phyloP scores from a whole-genome alignment of 2,113 vertebrate species.

The Ailurus styani region DNA sequence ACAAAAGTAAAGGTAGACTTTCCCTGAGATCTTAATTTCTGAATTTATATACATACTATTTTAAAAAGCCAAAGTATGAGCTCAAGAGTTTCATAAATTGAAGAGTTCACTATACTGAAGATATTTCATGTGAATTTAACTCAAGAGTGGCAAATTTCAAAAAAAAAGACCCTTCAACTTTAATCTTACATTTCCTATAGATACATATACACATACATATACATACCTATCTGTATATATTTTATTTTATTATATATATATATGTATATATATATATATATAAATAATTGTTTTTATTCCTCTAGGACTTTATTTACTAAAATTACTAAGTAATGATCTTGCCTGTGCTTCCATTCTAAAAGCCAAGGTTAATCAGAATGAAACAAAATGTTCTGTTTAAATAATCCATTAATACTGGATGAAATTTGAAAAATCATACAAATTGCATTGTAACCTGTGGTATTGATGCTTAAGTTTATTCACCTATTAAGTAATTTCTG shows the following conservation, averaged over 20 bases:
- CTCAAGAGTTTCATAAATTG: not conserved
- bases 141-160: not conserved
- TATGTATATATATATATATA: not conserved
- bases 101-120: not conserved
- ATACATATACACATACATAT: not conserved
- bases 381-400: not conserved
- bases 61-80: not conserved
- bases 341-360: not conserved
- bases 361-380: not conserved
- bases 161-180: not conserved
- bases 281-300: not conserved
- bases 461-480: not conserved
- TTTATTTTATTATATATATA: not conserved
- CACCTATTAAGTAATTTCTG: not conserved
- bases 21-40: not conserved
- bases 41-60: not conserved
- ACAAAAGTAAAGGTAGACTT: not conserved
- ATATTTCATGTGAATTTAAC: not conserved
- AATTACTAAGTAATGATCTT: not conserved
- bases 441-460: not conserved
- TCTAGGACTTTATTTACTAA: not conserved
- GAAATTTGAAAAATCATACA: not conserved
- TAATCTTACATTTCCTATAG: not conserved
- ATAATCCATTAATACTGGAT: conserved; percentile 7
- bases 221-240: not conserved